Conservation (phyloP, 2,113 vertebrate species). For the Fregetta grallaria region DNA sequence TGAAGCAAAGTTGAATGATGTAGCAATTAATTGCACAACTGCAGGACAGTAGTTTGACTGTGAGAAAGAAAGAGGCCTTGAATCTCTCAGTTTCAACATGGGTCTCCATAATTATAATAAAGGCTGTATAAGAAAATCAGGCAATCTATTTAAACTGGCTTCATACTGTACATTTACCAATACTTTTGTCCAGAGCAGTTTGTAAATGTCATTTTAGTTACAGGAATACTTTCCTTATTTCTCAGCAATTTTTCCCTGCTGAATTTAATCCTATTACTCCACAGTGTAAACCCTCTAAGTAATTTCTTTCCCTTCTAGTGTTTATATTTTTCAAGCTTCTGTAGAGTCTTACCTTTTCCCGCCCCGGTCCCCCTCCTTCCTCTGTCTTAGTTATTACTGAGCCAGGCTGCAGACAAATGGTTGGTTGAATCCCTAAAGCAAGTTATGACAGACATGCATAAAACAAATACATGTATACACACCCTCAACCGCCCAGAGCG, state of each 20-base stretch:
- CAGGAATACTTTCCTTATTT: not conserved
- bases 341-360: not conserved
- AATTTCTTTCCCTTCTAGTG: not conserved
- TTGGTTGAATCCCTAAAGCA: constrained; percentile 47
- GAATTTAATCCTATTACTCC: not conserved
- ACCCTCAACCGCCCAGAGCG: constrained; percentile 26
- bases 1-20: constrained; percentile 1
- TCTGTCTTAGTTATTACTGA: not conserved
- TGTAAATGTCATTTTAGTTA: not conserved
- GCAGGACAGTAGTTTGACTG: not conserved
- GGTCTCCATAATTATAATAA: not conserved
- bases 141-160: not conserved
- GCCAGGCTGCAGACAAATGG: not conserved
- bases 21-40: constrained; percentile 1
- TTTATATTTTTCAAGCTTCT: not conserved
- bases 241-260: not conserved
- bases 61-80: constrained; percentile 11
- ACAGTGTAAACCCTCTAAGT: not conserved
- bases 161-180: not conserved
- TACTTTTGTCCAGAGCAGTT: not conserved
- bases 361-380: not conserved
- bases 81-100: not conserved
- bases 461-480: not conserved
- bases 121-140: not conserved
- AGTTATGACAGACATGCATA: constrained; percentile 44